phyloP scores from a whole-genome alignment of 1,140 invertebrate species.

The Anastrepha ludens region DNA sequence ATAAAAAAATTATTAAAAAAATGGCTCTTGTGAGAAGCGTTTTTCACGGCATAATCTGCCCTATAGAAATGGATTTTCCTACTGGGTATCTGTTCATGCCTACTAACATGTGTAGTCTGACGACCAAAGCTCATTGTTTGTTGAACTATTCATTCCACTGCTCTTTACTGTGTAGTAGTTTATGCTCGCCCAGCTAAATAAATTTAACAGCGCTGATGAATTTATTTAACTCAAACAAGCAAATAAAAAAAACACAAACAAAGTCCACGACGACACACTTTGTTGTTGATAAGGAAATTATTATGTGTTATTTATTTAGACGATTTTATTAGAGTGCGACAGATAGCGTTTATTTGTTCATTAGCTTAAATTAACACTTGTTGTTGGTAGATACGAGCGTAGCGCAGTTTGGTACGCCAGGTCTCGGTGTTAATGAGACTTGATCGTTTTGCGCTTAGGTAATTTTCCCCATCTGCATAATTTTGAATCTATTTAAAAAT shows the following conservation, averaged over 20 bases:
- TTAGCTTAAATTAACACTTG: background rate
- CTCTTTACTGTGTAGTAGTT: too few species aligned
- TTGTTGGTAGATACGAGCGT: background rate
- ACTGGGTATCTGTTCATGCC: too few species aligned
- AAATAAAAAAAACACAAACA: background rate
- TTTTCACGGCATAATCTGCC: too few species aligned
- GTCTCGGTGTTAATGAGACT: background rate
- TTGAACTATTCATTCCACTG: too few species aligned
- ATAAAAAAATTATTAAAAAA: too few species aligned
- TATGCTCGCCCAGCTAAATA: background rate
- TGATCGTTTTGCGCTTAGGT: background rate
- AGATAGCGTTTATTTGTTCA: background rate
- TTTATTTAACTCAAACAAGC: background rate
- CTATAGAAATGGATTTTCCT: too few species aligned
- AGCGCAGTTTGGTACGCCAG: too few species aligned
- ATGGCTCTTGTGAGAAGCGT: too few species aligned
- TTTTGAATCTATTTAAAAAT: too few species aligned
- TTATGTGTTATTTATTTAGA: background rate
- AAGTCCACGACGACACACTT: background rate
- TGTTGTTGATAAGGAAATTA: conserved; percentile 4
- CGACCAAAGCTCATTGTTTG: background rate
- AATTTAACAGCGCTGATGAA: background rate
- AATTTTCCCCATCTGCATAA: too few species aligned
- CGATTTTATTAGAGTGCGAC: background rate
- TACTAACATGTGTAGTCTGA: background rate